These are phyloP conservation scores for Procambarus clarkii DNA, from an alignment of 1,140 invertebrate genomes.

Conservation along the genomic window DNA sequence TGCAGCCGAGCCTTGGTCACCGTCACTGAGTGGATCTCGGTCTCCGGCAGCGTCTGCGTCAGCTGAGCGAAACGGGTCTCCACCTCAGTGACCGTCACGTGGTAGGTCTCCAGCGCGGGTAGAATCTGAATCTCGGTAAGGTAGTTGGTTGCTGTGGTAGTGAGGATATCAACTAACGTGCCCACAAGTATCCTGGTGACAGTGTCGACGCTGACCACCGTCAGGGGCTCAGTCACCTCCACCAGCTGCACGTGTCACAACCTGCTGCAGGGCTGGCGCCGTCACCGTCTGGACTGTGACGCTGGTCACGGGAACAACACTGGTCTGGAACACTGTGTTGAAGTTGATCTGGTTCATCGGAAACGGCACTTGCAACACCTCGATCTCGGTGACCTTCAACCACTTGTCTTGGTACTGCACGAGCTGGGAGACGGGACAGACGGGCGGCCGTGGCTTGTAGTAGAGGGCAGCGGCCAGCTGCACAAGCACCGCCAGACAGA, in stretches of 20 bases:
- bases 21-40: neutral
- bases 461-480: conserved; percentile 31
- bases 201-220: conserved; percentile 25
- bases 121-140: conserved; percentile 19
- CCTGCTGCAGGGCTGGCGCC: neutral
- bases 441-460: conserved; percentile 32
- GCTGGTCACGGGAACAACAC: conserved; percentile 4
- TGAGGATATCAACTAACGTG: conserved; percentile 32
- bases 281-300: conserved; percentile 7
- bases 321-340: conserved; percentile 38
- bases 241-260: conserved; percentile 34
- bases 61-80: neutral
- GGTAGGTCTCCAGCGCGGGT: neutral
- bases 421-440: conserved; percentile 31
- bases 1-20: conserved; percentile 13
- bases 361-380: neutral
- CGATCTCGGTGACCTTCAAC: neutral
- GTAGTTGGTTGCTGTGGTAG: conserved; percentile 53
- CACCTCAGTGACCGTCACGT: neutral
- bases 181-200: conserved; percentile 8
- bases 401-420: conserved; percentile 16
- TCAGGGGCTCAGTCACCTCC: conserved; percentile 12
- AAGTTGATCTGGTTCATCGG: conserved; percentile 11
- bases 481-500: neutral
- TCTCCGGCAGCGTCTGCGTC: neutral